These are phyloP conservation scores for Scopus umbretta DNA, from an alignment of 2,113 vertebrate genomes.

Conservation along the genomic window DNA sequence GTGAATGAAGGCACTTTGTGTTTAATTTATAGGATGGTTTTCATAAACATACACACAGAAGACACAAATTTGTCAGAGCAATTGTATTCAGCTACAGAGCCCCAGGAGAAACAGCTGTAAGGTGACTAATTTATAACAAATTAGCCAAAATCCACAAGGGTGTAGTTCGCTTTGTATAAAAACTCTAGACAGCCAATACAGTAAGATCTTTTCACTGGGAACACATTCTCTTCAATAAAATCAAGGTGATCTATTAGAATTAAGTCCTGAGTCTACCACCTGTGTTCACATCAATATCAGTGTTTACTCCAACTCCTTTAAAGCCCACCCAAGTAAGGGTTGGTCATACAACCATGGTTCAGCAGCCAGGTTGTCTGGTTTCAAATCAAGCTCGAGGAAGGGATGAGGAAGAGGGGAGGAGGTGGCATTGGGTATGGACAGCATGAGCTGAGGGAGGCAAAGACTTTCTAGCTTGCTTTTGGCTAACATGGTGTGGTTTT, in stretches of 20 bases:
- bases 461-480: neutral
- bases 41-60: neutral
- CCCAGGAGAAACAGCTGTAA: constrained; percentile 45
- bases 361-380: neutral
- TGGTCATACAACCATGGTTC: neutral
- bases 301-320: neutral
- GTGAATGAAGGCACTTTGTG: neutral
- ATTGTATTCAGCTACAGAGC: neutral
- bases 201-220: neutral
- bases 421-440: neutral
- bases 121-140: neutral
- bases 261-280: neutral
- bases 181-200: neutral
- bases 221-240: neutral
- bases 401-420: neutral
- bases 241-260: neutral
- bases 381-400: neutral
- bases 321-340: neutral
- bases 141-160: constrained; percentile 36
- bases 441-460: neutral
- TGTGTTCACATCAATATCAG: neutral
- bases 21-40: neutral
- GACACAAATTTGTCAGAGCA: neutral
- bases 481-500: neutral
- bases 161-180: constrained; percentile 25